Base-by-base conservation (phyloP, 92 coral and sea anemone species). In the Bergia sp. region DNA sequence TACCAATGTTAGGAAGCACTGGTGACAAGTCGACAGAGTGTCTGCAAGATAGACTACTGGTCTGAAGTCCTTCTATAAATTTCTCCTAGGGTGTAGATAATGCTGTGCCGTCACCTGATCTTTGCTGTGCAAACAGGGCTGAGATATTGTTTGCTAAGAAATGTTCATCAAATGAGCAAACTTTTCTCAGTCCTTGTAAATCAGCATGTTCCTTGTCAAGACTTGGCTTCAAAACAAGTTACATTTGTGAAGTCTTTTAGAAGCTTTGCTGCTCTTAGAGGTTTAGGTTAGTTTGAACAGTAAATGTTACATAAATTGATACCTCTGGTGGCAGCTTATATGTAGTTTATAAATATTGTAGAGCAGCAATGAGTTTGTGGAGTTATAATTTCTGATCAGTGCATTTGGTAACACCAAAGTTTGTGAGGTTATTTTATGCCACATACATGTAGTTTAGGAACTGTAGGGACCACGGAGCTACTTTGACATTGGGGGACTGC, bases 81-180 rank as follows among this genome's bases (percentile, higher is more conserved):
- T 72, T 84, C 79, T 84, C 78, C 79, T 84, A 84, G 87, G 87
- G 67, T 37, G 43, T 69, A 84, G 42, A 72, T 84, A 84, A 84
- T 84, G 87, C 79, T 84, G 87, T 44, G 87, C 66, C 77, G 78
- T 5, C 47, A 84, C 79, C 78, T n/a, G 53, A 69, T 84, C 65
- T 84, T 84, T 71, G 87, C 87, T 44, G 87, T 47, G 64, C 78
- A 37, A 84, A 84, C 79, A 71, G 87, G 87, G 79, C 47, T 84
- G 87, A 84, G 78, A 84, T 84, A 84, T 53, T 84, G 79, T 84
- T 45, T 84, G 66, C 77, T 84, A 72, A 23, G 77, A 84, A 84
- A 69, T 84, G 87, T 13, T 73, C 79, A 44, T 84, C 78, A 84
- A 4, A 71, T 15, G 79, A 84, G 74, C 78, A 84, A 84, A 84